Evolutionary conservation across 1,140 invertebrate species (phyloP), one percentile per base, ranked within the genome.

Genomic region (Bombyx mandarina): DNA sequence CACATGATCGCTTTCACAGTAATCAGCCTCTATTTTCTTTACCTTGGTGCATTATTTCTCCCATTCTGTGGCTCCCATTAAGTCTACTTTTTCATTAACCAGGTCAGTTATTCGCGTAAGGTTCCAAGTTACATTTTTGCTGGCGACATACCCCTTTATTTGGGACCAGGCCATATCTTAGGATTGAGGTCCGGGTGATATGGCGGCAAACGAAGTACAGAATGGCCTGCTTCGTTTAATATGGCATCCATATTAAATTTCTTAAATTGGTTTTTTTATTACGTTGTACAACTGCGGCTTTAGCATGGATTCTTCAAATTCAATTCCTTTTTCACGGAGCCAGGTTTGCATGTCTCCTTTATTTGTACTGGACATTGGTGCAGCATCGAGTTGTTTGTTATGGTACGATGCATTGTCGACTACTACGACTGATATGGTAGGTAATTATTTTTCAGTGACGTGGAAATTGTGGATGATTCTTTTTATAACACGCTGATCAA

Each of bases 1-100:
- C 8, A 43, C 47, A 43, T 51, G 49, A 44, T 52, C 56, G 18
- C 56, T 52, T 52, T 48, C 6, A 48, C n/a, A n/a, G n/a, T n/a
- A n/a, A n/a, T n/a, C n/a, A n/a, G n/a, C n/a, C n/a, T n/a, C n/a
- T n/a, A n/a, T n/a, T n/a, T n/a, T n/a, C n/a, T n/a, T n/a, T n/a
- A n/a, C n/a, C n/a, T n/a, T n/a, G n/a, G n/a, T n/a, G n/a, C n/a
- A n/a, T n/a, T n/a, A n/a, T n/a, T n/a, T n/a, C n/a, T n/a, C n/a
- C n/a, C n/a, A n/a, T n/a, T n/a, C n/a, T n/a, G n/a, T n/a, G n/a
- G n/a, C n/a, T n/a, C n/a, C n/a, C n/a, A n/a, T n/a, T n/a, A n/a
- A n/a, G n/a, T n/a, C n/a, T n/a, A n/a, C n/a, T n/a, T n/a, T n/a
- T n/a, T n/a, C n/a, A 7, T 45, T 45, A 7, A 45, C 10, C 10